Percentiles rank a stretch among this genome's conserved stretches.
phyloP scores from a whole-genome alignment of 2,113 vertebrate species.

The Arenaria interpres region DNA sequence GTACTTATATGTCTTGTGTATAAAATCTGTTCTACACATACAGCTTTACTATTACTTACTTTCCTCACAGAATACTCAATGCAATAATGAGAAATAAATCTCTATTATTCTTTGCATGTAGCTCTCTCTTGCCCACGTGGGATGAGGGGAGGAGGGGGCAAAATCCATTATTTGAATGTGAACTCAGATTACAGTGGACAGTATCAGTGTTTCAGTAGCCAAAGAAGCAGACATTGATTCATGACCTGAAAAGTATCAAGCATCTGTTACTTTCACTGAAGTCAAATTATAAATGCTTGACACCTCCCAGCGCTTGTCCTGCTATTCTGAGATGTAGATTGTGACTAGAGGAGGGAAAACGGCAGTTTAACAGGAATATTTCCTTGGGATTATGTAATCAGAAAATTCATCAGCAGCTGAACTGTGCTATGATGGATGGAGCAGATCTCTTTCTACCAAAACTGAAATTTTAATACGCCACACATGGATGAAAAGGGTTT shows the following conservation, averaged over 20 bases:
- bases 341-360: neutral
- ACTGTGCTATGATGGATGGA: neutral
- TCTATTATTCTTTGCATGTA: neutral
- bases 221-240: neutral
- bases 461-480: neutral
- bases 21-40: neutral
- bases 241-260: neutral
- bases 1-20: neutral
- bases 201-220: neutral
- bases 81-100: neutral
- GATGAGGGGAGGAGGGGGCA: neutral
- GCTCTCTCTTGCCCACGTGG: neutral
- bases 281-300: neutral
- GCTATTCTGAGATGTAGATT: neutral
- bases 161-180: neutral
- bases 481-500: neutral
- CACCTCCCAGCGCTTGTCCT: neutral
- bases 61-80: neutral
- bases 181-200: neutral
- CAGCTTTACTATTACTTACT: neutral
- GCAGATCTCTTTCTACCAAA: neutral
- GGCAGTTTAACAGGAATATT: neutral
- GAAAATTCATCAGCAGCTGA: neutral
- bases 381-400: neutral
- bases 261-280: slow-evolving; percentile 20